These are phyloP conservation scores for Heptranchias perlo DNA, from an alignment of 2,113 vertebrate species.

Conservation along the genomic window DNA sequence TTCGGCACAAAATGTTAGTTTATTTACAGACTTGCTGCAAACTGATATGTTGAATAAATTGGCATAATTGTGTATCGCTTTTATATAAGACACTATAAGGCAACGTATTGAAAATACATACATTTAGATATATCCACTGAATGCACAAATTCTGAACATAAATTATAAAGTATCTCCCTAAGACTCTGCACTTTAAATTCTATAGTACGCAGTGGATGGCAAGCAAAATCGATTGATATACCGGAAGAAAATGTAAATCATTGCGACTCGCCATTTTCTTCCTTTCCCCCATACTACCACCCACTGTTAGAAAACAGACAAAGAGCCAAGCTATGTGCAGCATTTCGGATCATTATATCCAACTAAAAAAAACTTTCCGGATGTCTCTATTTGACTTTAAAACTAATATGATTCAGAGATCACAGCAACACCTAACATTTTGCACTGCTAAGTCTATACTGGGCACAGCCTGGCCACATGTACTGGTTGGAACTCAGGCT, in stretches of 20 bases:
- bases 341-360: not conserved
- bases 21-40: not conserved
- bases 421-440: not conserved
- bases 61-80: not conserved
- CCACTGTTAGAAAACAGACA: conserved; percentile 52
- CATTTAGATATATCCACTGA: not conserved
- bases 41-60: not conserved
- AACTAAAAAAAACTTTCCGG: not conserved
- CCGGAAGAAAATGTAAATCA: conserved; percentile 61
- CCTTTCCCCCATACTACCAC: conserved; percentile 52
- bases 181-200: not conserved
- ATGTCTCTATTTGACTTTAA: not conserved
- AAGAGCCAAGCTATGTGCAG: conserved; percentile 13
- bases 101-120: not conserved
- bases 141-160: not conserved
- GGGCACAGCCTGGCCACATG: not conserved
- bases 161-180: not conserved
- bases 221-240: conserved; percentile 46
- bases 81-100: not conserved
- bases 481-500: not conserved
- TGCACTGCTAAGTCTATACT: not conserved
- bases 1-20: no score
- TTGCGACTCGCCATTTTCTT: conserved; percentile 50
- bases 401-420: not conserved
- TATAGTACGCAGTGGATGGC: not conserved